phyloP scores from a whole-genome alignment of 2,113 vertebrate genomes.

The Bothrops jararaca region DNA sequence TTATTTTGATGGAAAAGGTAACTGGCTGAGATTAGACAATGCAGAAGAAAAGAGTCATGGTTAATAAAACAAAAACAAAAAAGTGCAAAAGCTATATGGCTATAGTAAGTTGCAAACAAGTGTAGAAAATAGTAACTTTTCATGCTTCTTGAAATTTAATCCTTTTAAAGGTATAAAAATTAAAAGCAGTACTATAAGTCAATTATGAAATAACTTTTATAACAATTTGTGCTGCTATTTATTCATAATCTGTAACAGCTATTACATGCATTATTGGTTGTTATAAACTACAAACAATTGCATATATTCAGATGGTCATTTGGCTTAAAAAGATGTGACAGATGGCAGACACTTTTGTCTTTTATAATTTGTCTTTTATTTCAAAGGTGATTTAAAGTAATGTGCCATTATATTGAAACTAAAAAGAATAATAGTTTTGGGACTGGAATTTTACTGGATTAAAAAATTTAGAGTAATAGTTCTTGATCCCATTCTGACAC shows the following conservation, averaged over 20 bases:
- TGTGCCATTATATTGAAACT: too few species aligned
- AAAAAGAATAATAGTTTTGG: background rate
- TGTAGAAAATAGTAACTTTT: background rate
- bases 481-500: background rate
- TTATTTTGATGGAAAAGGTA: background rate
- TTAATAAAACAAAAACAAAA: background rate
- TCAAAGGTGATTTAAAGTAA: background rate
- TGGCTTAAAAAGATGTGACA: background rate
- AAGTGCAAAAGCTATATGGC: background rate
- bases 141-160: background rate
- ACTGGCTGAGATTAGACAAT: background rate
- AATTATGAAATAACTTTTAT: background rate
- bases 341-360: background rate
- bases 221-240: background rate
- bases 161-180: too few species aligned
- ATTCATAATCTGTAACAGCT: background rate
- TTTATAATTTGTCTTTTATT: background rate
- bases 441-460: background rate
- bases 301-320: background rate
- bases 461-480: background rate
- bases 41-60: background rate
- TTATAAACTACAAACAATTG: background rate
- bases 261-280: background rate
- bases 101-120: background rate
- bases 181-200: background rate